phyloP scores from a whole-genome alignment of 2,113 vertebrate genomes.

The Vulpes lagopus region DNA sequence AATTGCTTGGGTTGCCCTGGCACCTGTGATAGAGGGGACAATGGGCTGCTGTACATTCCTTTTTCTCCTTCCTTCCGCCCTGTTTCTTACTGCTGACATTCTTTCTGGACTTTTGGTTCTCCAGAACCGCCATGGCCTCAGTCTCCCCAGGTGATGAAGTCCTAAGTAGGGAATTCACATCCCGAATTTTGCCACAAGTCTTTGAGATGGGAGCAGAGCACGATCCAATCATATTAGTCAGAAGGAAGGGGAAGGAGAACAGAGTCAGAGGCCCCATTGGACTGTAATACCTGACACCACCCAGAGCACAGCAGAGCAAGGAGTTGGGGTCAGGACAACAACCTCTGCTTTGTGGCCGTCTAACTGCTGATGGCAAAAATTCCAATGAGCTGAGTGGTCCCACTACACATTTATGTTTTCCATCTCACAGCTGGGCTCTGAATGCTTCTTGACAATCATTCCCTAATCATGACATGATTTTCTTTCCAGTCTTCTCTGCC shows the following conservation, averaged over 20 bases:
- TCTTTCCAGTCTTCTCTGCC: slow-evolving; percentile 62
- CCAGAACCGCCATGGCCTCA: neutral
- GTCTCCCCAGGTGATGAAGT: neutral
- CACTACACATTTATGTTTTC: slow-evolving; percentile 16
- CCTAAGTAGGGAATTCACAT: neutral
- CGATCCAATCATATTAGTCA: neutral
- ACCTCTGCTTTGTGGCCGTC: neutral
- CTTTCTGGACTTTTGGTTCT: neutral
- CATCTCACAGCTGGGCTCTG: slow-evolving; percentile 72
- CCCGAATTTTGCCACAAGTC: neutral
- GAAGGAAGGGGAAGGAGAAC: neutral
- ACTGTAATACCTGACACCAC: no score
- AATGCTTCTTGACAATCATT: slow-evolving; percentile 68
- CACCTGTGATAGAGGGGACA: neutral
- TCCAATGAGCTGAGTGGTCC: slow-evolving; percentile 38
- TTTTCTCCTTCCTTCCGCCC: neutral
- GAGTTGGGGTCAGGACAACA: neutral
- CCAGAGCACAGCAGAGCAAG: neutral
- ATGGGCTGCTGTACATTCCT: neutral
- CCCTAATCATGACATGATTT: slow-evolving; percentile 65
- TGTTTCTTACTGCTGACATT: neutral
- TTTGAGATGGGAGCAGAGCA: neutral
- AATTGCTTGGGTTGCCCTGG: neutral
- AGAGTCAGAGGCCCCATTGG: neutral
- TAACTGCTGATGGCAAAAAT: slow-evolving; percentile 29